These are phyloP conservation scores for Phorcus lineatus DNA, from an alignment of 2,888 invertebrate species.

Conservation along the genomic window DNA sequence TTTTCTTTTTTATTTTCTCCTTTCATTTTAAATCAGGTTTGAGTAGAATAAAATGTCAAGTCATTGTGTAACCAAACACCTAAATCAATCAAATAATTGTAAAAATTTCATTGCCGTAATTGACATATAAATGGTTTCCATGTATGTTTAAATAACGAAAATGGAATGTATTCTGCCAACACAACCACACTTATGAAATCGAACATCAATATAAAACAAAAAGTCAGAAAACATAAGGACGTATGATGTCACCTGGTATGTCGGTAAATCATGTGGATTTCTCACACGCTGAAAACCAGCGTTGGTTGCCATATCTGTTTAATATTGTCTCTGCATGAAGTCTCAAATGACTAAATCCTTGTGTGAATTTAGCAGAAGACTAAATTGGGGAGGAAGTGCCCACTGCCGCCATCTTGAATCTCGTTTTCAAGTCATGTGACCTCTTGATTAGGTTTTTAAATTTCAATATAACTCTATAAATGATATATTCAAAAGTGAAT, in stretches of 20 bases:
- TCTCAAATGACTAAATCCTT: not conserved
- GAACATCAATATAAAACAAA: not conserved
- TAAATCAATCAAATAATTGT: too few relatives aligned
- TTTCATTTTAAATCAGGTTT: too few relatives aligned
- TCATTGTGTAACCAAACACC: too few relatives aligned
- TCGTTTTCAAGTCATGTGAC: slow-evolving; percentile 24
- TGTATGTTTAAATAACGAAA: too few relatives aligned
- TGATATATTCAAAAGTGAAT: too few relatives aligned
- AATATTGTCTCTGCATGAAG: not conserved
- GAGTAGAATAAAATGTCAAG: too few relatives aligned
- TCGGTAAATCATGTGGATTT: slow-evolving; percentile 72
- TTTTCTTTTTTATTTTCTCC: too few relatives aligned
- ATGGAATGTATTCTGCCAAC: too few relatives aligned
- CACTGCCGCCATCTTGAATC: slow-evolving; percentile 30
- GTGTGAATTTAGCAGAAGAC: not conserved
- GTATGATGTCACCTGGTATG: slow-evolving; percentile 83
- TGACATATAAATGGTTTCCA: too few relatives aligned
- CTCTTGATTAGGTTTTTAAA: not conserved
- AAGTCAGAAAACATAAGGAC: not conserved
- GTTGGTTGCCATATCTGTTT: slow-evolving; percentile 19
- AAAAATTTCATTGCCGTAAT: too few relatives aligned
- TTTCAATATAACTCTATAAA: not conserved
- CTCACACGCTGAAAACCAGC: slow-evolving; percentile 30
- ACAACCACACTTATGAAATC: not conserved
- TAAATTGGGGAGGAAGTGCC: slow-evolving; percentile 14